These are phyloP conservation scores for Agonum fuliginosum DNA, from an alignment of 2,888 invertebrate species.

Conservation along the genomic window DNA sequence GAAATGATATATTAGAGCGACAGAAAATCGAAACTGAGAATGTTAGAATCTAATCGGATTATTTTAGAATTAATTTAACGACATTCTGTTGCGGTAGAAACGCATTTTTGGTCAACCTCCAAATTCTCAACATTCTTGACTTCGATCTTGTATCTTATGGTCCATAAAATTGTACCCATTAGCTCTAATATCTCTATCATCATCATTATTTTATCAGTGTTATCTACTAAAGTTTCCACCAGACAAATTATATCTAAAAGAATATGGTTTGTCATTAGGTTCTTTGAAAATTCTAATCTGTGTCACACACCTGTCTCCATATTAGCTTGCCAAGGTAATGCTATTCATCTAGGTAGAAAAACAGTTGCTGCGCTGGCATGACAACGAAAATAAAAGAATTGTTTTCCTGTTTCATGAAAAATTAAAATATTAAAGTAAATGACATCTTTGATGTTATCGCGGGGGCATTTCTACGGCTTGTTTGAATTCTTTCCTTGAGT, in stretches of 20 bases:
- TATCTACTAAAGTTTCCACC: conserved; percentile 8
- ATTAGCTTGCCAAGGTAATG: background rate
- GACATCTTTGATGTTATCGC: conserved; percentile 30
- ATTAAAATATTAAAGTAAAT: conserved; percentile 32
- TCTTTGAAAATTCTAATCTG: conserved; percentile 19
- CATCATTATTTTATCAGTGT: conserved; percentile 25
- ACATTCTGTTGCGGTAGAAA: background rate
- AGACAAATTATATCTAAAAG: conserved; percentile 29
- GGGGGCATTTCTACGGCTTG: conserved; percentile 25
- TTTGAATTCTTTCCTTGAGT: conserved; percentile 3
- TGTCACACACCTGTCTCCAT: conserved; percentile 35
- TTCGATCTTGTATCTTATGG: conserved; percentile 14
- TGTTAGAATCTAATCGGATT: conserved; percentile 25
- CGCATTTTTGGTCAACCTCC: conserved; percentile 17
- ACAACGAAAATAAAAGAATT: conserved; percentile 37
- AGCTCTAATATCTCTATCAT: conserved; percentile 30
- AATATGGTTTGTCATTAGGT: conserved; percentile 33
- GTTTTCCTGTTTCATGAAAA: conserved; percentile 33
- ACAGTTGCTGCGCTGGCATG: conserved; percentile 13
- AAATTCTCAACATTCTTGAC: conserved; percentile 3
- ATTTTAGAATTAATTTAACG: conserved; percentile 40
- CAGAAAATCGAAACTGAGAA: conserved; percentile 11
- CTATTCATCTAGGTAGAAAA: conserved; percentile 22
- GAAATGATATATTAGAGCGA: conserved; percentile 19
- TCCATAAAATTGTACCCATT: conserved; percentile 39